Evolutionary conservation across 2,113 vertebrate species (phyloP).

Genomic region (Mungos mungo): DNA sequence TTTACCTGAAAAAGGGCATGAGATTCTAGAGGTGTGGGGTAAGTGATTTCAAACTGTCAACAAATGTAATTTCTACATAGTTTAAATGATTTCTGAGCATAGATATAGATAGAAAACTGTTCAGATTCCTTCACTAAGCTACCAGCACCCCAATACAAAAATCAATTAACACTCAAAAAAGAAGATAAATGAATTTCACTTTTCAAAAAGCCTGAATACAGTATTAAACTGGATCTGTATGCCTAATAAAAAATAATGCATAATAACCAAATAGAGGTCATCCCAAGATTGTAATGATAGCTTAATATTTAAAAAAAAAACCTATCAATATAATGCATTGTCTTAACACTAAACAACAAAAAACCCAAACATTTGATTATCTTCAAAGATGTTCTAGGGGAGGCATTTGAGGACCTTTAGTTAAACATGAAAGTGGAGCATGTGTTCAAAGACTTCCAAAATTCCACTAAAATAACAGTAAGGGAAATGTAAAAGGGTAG

Average conservation of each 20-base stretch:
- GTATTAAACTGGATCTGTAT: background rate
- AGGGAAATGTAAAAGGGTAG: background rate
- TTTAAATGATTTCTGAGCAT: constrained; percentile 2
- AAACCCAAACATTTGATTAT: background rate
- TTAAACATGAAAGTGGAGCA: background rate
- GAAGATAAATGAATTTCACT: background rate
- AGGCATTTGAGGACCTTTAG: background rate
- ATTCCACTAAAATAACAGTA: background rate
- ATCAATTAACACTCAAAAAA: background rate
- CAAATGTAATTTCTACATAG: background rate
- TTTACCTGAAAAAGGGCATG: background rate
- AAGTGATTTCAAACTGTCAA: background rate
- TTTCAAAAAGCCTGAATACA: background rate
- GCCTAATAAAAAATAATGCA: background rate
- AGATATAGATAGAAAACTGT: background rate
- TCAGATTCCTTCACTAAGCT: background rate
- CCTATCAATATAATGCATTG: background rate
- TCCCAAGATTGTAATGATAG: background rate
- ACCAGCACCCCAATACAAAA: background rate
- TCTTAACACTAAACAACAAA: background rate
- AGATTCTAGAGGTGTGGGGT: background rate
- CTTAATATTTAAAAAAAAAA: background rate
- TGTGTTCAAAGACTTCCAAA: background rate
- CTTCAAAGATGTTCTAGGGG: background rate
- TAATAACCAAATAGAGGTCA: background rate